These are phyloP conservation scores for Drosophila lowei DNA, from an alignment of 1,140 invertebrate genomes.

Conservation along the genomic window DNA sequence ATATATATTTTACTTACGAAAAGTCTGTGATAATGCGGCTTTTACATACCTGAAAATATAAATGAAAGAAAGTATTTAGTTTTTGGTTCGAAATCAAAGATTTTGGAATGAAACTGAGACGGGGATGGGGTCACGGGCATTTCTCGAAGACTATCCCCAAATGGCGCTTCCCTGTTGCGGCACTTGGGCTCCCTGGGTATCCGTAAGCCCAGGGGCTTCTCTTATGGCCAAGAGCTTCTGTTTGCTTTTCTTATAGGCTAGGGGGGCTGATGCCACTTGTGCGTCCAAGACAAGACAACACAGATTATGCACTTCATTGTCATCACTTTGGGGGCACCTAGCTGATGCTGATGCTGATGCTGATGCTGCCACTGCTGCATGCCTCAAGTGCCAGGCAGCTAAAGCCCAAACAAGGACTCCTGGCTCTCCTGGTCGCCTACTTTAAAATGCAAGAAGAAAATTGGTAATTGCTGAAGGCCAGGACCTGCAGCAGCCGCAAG, in stretches of 20 bases:
- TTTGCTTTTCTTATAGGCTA: no score
- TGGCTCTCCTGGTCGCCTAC: no score
- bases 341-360: no score
- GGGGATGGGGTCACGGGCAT: not conserved
- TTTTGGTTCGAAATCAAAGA: not conserved
- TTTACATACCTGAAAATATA: slow-evolving; percentile 61
- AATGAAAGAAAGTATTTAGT: slow-evolving; percentile 28
- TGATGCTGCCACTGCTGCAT: slow-evolving; percentile 55
- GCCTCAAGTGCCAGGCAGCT: slow-evolving; percentile 47
- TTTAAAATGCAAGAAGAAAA: slow-evolving; percentile 73
- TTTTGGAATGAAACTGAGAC: not conserved
- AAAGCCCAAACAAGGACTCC: not conserved
- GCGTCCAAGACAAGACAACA: slow-evolving; percentile 47
- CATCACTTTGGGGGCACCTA: slow-evolving; percentile 6
- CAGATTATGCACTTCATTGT: slow-evolving; percentile 44
- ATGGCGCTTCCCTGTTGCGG: no score
- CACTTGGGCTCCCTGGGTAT: no score
- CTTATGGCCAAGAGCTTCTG: no score
- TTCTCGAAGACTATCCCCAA: not conserved
- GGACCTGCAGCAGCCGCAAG: slow-evolving; percentile 6
- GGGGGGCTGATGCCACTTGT: not conserved
- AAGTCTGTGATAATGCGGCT: slow-evolving; percentile 2
- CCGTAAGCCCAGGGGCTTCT: no score
- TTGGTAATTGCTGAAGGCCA: slow-evolving; percentile 73
- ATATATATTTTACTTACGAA: slow-evolving; percentile 50